phyloP scores from a whole-genome alignment of 2,113 vertebrate species.

The Heterotilapia buettikoferi region DNA sequence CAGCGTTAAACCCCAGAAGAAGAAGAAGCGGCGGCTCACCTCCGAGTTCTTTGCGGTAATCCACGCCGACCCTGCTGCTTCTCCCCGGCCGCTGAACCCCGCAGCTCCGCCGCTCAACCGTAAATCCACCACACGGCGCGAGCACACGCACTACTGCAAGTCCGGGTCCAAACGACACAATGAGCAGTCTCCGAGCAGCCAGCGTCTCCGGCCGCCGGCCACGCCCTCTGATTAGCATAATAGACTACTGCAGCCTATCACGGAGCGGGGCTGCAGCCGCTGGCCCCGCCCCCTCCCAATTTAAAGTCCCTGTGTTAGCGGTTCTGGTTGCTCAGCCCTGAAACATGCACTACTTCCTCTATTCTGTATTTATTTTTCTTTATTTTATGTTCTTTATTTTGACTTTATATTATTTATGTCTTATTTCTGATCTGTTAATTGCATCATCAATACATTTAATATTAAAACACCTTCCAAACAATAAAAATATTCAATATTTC shows the following conservation, averaged over 20 bases:
- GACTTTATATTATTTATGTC: not conserved
- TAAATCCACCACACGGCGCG: slow-evolving; percentile 8
- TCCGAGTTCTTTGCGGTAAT: not conserved
- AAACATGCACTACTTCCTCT: not conserved
- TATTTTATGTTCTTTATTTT: not conserved
- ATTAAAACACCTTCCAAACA: not conserved
- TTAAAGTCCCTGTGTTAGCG: not conserved
- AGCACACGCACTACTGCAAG: not conserved
- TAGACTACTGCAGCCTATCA: slow-evolving; percentile 3
- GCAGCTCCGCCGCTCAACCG: not conserved
- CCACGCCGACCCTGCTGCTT: not conserved
- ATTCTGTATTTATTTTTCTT: not conserved
- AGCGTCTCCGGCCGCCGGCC: not conserved
- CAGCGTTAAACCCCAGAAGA: not conserved
- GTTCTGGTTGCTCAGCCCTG: not conserved
- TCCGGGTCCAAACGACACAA: slow-evolving; percentile 25
- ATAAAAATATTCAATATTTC: not conserved
- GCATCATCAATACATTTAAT: not conserved
- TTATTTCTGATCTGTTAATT: not conserved
- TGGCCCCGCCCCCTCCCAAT: not conserved
- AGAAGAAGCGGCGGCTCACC: slow-evolving; percentile 18
- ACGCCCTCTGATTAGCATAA: slow-evolving; percentile 38
- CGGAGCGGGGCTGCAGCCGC: not conserved
- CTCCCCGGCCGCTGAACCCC: not conserved
- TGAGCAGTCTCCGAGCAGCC: not conserved